Evolutionary conservation across 2,113 vertebrate genomes (phyloP), one percentile per base, ranked within the genome.

Genomic region (Bostrychus sinensis): DNA sequence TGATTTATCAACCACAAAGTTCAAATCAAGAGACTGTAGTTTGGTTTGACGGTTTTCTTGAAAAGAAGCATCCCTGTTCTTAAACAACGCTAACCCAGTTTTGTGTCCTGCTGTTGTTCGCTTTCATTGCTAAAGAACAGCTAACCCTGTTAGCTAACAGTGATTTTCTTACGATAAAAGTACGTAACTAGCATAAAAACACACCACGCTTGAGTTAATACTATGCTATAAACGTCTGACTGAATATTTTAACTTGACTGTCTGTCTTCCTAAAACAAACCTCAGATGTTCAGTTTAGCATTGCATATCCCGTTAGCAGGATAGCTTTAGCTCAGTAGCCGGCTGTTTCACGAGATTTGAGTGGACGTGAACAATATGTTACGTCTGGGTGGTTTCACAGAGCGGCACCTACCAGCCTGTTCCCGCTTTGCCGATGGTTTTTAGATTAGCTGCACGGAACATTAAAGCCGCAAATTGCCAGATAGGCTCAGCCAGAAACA

Each of bases 381-480:
- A 62, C 71, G 78, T 81, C 63, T 75, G 39, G 11, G n/a, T 20
- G 48, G 56, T 51, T 67, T 69, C 22, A 77, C 75, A 81, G 34
- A 83, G 53, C 23, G 48, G 48, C 46, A 88, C 89, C 78, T 88
- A 93, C 92, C 92, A 93, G 91, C 91, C 85, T 81, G 88, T 91
- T 89, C 89, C 89, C 82, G 88, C 89, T 91, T 91, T 92, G 85
- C 89, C 88, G 85, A 91, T 90, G 82, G 85, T 89, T 89, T 91
- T 91, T 81, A 86, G 56, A 79, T 90, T 89, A 59, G 89, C 87
- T 73, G 91, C 89, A 71, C 90, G 90, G 91, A 89, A 93, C 92
- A 93, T 93, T 80, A 93, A 93, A 90, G 83, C 88, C 81, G 30
- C 80, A 70, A 78, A 78, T 81, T 82, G 42, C 71, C 87, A 45